A percentile compares a stretch with the other conserved stretches of the same genome.
Evolutionary conservation across 2,797 vertebrate species (phyloP).

Genomic region (Acipenser ruthenus): DNA sequence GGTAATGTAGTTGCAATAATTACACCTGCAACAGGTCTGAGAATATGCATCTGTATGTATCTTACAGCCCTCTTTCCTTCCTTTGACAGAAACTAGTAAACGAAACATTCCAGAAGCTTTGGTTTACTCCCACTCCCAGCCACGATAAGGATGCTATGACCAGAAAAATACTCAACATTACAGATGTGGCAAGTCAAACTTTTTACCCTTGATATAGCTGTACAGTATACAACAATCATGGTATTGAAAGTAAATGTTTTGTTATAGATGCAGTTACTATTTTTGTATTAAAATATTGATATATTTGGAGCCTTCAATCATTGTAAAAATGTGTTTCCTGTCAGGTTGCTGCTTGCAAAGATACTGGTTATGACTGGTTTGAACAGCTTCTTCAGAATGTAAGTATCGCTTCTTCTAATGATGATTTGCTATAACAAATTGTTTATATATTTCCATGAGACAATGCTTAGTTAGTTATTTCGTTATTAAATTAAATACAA

Average conservation of each 20-base stretch:
- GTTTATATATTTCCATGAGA: not conserved
- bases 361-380: conserved; percentile 97
- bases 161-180: conserved; percentile 94
- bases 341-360: conserved; percentile 90
- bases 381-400: conserved; percentile 97
- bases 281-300: too few species aligned
- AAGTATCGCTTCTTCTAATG: conserved; percentile 42
- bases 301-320: too few species aligned
- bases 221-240: too few species aligned
- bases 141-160: conserved; percentile 91
- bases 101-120: conserved; percentile 98
- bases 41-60: too few species aligned
- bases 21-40: too few species aligned
- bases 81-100: conserved; percentile 89
- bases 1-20: too few species aligned
- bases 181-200: conserved; percentile 78
- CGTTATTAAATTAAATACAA: not conserved
- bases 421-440: not conserved
- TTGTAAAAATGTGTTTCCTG: conserved; percentile 16
- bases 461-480: not conserved
- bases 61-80: not conserved
- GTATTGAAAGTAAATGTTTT: too few species aligned
- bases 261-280: too few species aligned
- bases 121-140: conserved; percentile 92
- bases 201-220: not conserved